phyloP scores from a whole-genome alignment of 2,797 vertebrate genomes.

The Danio aesculapii region DNA sequence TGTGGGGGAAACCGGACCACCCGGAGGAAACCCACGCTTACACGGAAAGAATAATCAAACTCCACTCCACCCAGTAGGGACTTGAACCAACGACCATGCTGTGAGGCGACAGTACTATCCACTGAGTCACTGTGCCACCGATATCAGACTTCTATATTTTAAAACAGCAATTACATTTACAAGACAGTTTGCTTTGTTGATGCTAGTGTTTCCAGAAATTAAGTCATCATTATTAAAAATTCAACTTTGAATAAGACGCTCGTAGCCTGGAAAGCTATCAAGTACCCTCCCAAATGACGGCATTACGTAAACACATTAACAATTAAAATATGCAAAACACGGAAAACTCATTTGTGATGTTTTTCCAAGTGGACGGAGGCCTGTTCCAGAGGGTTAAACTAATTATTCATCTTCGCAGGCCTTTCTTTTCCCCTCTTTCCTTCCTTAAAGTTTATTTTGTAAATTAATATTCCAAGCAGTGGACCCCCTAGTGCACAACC shows the following conservation, averaged over 20 bases:
- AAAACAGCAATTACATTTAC: not conserved
- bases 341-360: slow-evolving; percentile 3
- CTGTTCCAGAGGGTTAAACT: slow-evolving; percentile 55
- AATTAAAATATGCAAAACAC: slow-evolving; percentile 2
- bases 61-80: too few species aligned
- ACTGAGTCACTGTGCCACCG: too few species aligned
- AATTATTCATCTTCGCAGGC: slow-evolving; percentile 52
- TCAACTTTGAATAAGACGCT: not conserved
- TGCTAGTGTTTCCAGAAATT: not conserved
- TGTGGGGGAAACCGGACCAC: too few species aligned
- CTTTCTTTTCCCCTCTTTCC: slow-evolving; percentile 62
- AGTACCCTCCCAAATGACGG: not conserved
- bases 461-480: slow-evolving; percentile 76
- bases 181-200: not conserved
- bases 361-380: not conserved
- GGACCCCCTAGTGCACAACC: slow-evolving; percentile 67
- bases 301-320: slow-evolving; percentile 10
- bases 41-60: too few species aligned
- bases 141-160: not conserved
- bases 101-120: too few species aligned
- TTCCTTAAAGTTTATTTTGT: slow-evolving; percentile 72
- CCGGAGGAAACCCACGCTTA: too few species aligned
- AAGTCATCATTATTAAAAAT: not conserved
- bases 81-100: too few species aligned
- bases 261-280: not conserved